Conservation (phyloP, 1,140 invertebrate species). For the Rhagoletis pomonella region DNA sequence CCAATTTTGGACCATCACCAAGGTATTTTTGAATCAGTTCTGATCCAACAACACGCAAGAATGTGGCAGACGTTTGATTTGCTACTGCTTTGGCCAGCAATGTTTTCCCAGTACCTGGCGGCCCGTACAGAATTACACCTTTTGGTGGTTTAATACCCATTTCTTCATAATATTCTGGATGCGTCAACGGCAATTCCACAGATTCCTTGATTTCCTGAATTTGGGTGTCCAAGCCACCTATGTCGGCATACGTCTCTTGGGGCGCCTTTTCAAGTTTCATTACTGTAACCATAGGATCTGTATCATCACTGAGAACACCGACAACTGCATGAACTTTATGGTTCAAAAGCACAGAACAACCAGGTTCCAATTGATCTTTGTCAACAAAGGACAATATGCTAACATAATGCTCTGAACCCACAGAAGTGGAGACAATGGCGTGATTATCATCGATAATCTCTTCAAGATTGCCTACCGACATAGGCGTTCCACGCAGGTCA, state of each 20-base stretch:
- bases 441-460: constrained; percentile 99
- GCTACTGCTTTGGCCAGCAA: constrained; percentile 99
- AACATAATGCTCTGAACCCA: constrained; percentile 99
- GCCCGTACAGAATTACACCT: constrained; percentile 98
- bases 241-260: constrained; percentile 99
- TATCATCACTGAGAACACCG: constrained; percentile 98
- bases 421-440: constrained; percentile 99
- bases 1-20: constrained; percentile 99
- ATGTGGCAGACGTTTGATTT: constrained; percentile 99
- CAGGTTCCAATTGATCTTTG: constrained; percentile 99
- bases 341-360: constrained; percentile 98
- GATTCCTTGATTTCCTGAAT: constrained; percentile 99
- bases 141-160: constrained; percentile 99
- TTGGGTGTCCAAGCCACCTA: constrained; percentile 99
- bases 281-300: constrained; percentile 99
- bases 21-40: constrained; percentile 99
- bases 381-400: constrained; percentile 99
- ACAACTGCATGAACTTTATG: constrained; percentile 99
- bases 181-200: constrained; percentile 98
- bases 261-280: constrained; percentile 99
- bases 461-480: constrained; percentile 99
- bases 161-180: constrained; percentile 99
- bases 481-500: constrained; percentile 98
- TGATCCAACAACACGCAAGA: constrained; percentile 98
- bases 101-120: constrained; percentile 99